Percentiles rank a stretch among this genome's conserved stretches.
Evolutionary conservation across 1,140 invertebrate species (phyloP).

Genomic region (Diorhabda elongata): DNA sequence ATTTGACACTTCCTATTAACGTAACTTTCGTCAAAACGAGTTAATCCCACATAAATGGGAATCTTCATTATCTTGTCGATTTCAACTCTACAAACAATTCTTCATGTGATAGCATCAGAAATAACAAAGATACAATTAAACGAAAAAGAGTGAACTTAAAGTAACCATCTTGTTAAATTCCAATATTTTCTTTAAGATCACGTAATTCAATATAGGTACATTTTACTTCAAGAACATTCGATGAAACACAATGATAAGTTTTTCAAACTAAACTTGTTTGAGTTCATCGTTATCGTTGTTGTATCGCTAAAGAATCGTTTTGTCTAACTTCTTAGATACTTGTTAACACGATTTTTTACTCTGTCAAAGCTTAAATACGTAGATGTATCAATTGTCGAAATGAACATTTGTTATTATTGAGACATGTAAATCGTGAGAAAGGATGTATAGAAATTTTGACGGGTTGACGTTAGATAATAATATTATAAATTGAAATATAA

Average conservation of each 20-base stretch:
- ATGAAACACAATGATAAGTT: not conserved
- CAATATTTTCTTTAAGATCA: not conserved
- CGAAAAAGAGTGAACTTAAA: not conserved
- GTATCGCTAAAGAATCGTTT: not conserved
- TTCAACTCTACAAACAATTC: not conserved
- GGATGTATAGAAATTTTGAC: not conserved
- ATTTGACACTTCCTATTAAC: too few species aligned
- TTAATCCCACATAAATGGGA: not conserved
- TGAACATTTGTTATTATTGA: not conserved
- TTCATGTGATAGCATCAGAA: not conserved
- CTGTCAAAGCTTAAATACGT: constrained; percentile 2
- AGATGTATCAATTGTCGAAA: constrained; percentile 1
- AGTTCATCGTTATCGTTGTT: not conserved
- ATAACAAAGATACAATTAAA: not conserved
- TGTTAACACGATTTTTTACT: constrained; percentile 2
- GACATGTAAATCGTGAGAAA: constrained; percentile 2
- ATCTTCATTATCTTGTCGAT: not conserved
- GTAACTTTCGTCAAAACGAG: not conserved
- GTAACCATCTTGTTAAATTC: not conserved
- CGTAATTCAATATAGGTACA: not conserved
- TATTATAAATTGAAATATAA: not conserved
- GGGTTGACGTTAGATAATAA: not conserved
- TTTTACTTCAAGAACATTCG: not conserved
- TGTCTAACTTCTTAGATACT: not conserved
- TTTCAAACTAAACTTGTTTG: not conserved